phyloP scores from a whole-genome alignment of 2,797 vertebrate genomes.

The Poecilia velifera region DNA sequence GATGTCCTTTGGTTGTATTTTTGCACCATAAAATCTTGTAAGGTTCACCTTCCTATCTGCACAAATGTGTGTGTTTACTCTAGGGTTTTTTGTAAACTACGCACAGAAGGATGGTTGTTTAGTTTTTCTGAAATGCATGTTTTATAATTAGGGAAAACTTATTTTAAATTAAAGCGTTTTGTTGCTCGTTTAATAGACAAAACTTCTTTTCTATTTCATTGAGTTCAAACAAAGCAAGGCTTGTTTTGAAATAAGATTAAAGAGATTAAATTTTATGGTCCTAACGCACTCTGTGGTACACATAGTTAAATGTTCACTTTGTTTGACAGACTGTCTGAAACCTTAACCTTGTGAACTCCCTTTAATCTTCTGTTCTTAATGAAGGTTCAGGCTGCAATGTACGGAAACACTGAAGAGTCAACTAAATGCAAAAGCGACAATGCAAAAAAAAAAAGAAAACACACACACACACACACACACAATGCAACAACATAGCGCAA shows the following conservation, averaged over 20 bases:
- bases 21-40: constrained; percentile 45
- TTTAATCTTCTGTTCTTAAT: constrained; percentile 8
- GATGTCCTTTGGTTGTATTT: constrained; percentile 51
- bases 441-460: no score
- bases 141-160: not conserved
- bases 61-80: constrained; percentile 30
- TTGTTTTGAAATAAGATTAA: constrained; percentile 1
- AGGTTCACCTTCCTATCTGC: constrained; percentile 42
- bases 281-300: not conserved
- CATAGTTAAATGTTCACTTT: not conserved
- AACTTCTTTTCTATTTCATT: constrained; percentile 5
- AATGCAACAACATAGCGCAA: no score
- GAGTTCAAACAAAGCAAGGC: not conserved
- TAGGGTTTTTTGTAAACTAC: constrained; percentile 21
- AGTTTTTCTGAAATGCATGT: constrained; percentile 8
- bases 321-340: constrained; percentile 9
- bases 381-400: not conserved
- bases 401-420: not conserved
- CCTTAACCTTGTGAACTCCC: not conserved
- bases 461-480: no score
- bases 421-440: not conserved
- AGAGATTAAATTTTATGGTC: not conserved
- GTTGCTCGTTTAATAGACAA: constrained; percentile 2
- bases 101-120: constrained; percentile 1
- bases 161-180: not conserved